Evolutionary conservation across 2,113 vertebrate species (phyloP).

Genomic region (Irena cyanogastra): DNA sequence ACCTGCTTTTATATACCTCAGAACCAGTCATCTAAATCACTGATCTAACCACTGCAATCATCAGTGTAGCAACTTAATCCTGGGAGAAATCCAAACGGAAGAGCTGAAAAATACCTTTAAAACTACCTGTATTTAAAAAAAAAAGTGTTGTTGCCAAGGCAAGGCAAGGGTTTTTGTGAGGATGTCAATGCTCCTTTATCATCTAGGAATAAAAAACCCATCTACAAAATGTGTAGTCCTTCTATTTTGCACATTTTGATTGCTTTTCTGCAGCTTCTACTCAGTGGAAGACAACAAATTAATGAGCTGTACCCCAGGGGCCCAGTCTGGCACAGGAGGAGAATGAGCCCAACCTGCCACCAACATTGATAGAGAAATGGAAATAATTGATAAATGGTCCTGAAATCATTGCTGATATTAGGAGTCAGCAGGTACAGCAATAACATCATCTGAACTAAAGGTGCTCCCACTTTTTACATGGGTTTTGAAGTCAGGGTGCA

Average conservation of each 20-base stretch:
- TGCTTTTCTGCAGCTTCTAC: not conserved
- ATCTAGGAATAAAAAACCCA: not conserved
- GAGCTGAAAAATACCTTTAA: not conserved
- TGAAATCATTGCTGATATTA: not conserved
- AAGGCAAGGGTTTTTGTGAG: not conserved
- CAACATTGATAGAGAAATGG: not conserved
- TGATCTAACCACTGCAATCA: not conserved
- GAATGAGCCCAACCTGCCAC: not conserved
- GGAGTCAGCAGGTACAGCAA: not conserved
- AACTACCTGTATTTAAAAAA: not conserved
- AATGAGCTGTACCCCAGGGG: not conserved
- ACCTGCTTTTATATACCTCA: not conserved
- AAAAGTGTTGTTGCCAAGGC: not conserved
- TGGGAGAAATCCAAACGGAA: not conserved
- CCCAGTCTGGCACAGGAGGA: not conserved
- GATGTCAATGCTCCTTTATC: not conserved
- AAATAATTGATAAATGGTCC: not conserved
- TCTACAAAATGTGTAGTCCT: not conserved
- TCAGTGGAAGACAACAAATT: not conserved
- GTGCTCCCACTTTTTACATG: accelerated
- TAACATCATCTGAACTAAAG: not conserved
- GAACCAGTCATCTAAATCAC: not conserved
- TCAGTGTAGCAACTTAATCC: not conserved
- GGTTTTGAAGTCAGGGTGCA: not conserved
- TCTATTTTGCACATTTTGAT: not conserved